Evolutionary conservation across 2,113 vertebrate genomes (phyloP).

Genomic region (Thunnus maccoyii): DNA sequence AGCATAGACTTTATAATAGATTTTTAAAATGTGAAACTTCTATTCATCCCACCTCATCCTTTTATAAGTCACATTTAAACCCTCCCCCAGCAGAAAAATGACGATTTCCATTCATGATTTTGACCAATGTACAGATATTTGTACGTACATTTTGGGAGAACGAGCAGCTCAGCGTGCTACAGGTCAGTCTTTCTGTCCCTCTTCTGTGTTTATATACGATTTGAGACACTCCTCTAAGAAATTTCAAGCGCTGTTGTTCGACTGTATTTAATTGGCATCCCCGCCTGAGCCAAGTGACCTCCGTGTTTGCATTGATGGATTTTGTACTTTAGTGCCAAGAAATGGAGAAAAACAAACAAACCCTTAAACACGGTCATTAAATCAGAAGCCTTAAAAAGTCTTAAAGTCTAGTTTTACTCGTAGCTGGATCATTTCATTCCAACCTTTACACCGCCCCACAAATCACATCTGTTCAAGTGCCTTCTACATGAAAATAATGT

Average conservation of each 20-base stretch:
- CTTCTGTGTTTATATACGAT: background rate
- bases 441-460: background rate
- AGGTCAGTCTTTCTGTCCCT: background rate
- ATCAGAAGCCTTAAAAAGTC: background rate
- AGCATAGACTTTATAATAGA: background rate
- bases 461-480: slow-evolving; percentile 54
- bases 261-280: background rate
- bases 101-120: background rate
- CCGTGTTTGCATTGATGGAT: background rate
- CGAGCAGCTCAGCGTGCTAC: background rate
- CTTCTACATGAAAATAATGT: slow-evolving; percentile 48
- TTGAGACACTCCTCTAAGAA: background rate
- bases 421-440: slow-evolving; percentile 14
- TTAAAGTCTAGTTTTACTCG: slow-evolving; percentile 12
- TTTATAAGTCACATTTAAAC: background rate
- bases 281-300: background rate
- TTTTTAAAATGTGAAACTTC: slow-evolving; percentile 13
- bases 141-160: slow-evolving; percentile 3
- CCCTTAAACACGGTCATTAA: background rate
- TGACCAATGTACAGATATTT: slow-evolving; percentile 15
- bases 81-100: background rate
- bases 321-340: slow-evolving; percentile 12
- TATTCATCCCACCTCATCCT: background rate
- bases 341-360: background rate
- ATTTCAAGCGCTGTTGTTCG: background rate